phyloP scores from a whole-genome alignment of 2,113 vertebrate genomes.

The Geococcyx californianus region DNA sequence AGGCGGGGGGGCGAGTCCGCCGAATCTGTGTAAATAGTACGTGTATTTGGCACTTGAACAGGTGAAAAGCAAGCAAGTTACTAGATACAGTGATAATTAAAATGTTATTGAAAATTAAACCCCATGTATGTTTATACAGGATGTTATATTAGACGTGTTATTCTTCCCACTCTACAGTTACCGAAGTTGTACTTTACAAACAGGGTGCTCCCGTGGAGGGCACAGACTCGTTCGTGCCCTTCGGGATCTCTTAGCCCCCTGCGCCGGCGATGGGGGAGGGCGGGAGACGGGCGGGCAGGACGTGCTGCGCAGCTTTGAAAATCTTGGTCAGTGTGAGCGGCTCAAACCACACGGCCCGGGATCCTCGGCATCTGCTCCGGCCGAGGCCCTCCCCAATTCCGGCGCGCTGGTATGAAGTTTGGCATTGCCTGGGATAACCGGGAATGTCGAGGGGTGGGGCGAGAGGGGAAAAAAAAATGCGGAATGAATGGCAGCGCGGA shows the following conservation, averaged over 20 bases:
- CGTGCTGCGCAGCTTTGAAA: not conserved
- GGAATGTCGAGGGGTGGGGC: not conserved
- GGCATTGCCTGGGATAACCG: not conserved
- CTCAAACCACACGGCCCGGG: not conserved
- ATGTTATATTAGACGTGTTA: not conserved
- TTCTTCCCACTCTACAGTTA: not conserved
- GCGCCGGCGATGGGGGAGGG: not conserved
- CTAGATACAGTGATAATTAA: too few species aligned
- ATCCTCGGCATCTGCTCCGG: constrained; percentile 3
- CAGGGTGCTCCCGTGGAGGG: not conserved
- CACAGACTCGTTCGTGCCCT: not conserved
- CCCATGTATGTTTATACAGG: not conserved
- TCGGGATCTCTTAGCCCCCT: not conserved
- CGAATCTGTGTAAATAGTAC: not conserved
- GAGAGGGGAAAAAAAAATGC: too few species aligned
- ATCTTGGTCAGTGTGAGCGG: not conserved
- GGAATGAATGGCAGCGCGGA: not conserved
- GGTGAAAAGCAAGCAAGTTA: not conserved
- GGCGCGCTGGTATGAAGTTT: constrained; percentile 22
- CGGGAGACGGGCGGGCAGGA: not conserved
- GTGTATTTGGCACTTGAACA: not conserved
- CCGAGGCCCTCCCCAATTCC: not conserved
- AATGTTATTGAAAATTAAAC: not conserved
- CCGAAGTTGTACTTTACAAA: not conserved
- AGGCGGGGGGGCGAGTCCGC: too few species aligned